Conservation (phyloP, 2,888 invertebrate species). For the Cosmopolites sordidus region DNA sequence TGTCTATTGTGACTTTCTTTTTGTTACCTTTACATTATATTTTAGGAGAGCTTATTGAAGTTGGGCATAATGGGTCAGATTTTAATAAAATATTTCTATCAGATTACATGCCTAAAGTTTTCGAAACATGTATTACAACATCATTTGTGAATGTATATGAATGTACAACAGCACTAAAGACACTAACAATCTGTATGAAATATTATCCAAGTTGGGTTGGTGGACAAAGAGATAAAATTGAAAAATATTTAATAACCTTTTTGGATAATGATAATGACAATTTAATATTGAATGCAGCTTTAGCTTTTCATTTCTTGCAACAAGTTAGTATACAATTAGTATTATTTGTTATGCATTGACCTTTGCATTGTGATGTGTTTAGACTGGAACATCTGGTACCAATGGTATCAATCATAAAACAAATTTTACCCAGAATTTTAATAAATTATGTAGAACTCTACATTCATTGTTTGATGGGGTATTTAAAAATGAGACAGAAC, state of each 20-base stretch:
- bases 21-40: background rate
- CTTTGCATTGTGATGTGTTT: slow-evolving; percentile 11
- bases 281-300: slow-evolving; percentile 29
- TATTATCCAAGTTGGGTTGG: slow-evolving; percentile 32
- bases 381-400: slow-evolving; percentile 32
- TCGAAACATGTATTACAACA: slow-evolving; percentile 31
- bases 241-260: slow-evolving; percentile 27
- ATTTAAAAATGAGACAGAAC: slow-evolving; percentile 30
- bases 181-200: slow-evolving; percentile 29
- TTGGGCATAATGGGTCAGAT: slow-evolving; percentile 28
- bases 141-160: slow-evolving; percentile 22
- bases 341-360: background rate
- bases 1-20: background rate
- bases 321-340: slow-evolving; percentile 24
- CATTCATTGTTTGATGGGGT: slow-evolving; percentile 30
- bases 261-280: slow-evolving; percentile 26
- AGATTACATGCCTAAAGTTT: slow-evolving; percentile 31
- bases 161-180: slow-evolving; percentile 25
- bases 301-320: slow-evolving; percentile 31
- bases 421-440: slow-evolving; percentile 30
- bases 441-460: slow-evolving; percentile 31
- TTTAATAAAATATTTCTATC: slow-evolving; percentile 32
- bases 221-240: slow-evolving; percentile 29
- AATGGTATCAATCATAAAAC: slow-evolving; percentile 30
- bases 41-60: slow-evolving; percentile 28